phyloP scores from a whole-genome alignment of 2,888 invertebrate genomes.

The Oligia latruncula region DNA sequence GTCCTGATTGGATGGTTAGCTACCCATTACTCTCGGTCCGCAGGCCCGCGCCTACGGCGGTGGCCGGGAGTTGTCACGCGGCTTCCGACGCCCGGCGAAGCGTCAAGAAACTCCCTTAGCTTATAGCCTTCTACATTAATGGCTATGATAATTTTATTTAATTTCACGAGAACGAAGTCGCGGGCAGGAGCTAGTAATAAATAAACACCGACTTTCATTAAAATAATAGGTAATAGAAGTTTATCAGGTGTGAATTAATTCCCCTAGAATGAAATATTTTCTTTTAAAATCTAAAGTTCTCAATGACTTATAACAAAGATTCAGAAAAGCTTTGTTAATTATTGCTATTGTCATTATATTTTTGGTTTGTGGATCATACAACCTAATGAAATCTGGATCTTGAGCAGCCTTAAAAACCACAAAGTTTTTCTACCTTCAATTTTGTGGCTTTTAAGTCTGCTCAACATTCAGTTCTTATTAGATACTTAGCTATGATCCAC shows the following conservation, averaged over 20 bases:
- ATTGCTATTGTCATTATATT: too few species aligned
- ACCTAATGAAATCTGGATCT: not conserved
- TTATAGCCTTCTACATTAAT: too few species aligned
- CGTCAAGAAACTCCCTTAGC: too few species aligned
- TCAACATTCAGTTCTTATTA: not conserved
- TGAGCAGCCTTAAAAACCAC: not conserved
- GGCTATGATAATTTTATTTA: not conserved
- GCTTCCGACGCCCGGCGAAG: too few species aligned
- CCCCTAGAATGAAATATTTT: conserved; percentile 10
- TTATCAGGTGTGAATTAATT: conserved; percentile 11
- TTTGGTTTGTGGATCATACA: not conserved
- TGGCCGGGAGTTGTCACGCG: too few species aligned
- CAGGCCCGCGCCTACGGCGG: too few species aligned
- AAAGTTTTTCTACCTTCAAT: not conserved
- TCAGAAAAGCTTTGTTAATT: conserved; percentile 32
- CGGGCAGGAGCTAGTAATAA: not conserved
- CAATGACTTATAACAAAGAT: conserved; percentile 40
- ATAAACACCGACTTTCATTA: conserved; percentile 9
- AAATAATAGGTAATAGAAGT: conserved; percentile 7
- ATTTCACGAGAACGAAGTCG: not conserved
- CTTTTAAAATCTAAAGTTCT: not conserved
- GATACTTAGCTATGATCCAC: not conserved
- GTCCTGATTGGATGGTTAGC: too few species aligned
- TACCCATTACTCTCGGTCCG: too few species aligned
- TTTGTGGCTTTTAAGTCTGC: not conserved